Evolutionary conservation across 2,888 invertebrate genomes (phyloP), one percentile per base, ranked within the genome.

Genomic region (Hirtodrosophila histrioides): DNA sequence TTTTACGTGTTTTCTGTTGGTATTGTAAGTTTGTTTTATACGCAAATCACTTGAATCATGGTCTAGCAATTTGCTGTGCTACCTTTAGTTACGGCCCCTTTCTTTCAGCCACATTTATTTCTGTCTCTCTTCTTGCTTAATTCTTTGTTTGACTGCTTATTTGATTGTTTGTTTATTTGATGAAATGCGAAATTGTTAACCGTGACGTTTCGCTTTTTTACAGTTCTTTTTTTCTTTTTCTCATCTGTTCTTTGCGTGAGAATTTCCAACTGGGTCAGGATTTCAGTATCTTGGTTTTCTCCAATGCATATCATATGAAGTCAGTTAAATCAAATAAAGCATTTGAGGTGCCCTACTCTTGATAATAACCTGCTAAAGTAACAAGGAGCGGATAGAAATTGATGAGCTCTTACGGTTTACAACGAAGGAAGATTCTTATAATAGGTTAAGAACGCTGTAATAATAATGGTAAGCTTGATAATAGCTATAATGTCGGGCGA

Each of bases 241-340:
- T 11, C 61, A 10, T 54, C 56, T 49, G 51, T 62, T 69, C 72
- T 88, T 86, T 57, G 87, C 85, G 86, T 88, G 88, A 87, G 86
- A 86, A 86, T 53, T 68, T 69, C 67, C 66, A 86, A 87, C 81
- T 86, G 73, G 88, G 88, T 86, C 86, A 86, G 77, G 77, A 86
- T 75, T 66, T 72, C 54, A 63, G 75, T 61, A 41, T 61, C 12
- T 43, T 36, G 56, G 10, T 31, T 41, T 45, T 27, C 27, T 27
- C 49, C 36, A n/a, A 23, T 71, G 65, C 46, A 35, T 54, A 55
- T 53, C 62, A 57, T 51, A 39, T 27, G 41, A 43, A 69, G 69
- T 64, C 61, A 66, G 65, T 51, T 41, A 54, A 66, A 65, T 50
- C 61, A 68, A 83, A 86, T 83, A 66, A 69, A 79, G 69, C 76